Conservation (phyloP, 30 jellyfish, hydroid and myxozoan genomes). For the Pelagia noctiluca region DNA sequence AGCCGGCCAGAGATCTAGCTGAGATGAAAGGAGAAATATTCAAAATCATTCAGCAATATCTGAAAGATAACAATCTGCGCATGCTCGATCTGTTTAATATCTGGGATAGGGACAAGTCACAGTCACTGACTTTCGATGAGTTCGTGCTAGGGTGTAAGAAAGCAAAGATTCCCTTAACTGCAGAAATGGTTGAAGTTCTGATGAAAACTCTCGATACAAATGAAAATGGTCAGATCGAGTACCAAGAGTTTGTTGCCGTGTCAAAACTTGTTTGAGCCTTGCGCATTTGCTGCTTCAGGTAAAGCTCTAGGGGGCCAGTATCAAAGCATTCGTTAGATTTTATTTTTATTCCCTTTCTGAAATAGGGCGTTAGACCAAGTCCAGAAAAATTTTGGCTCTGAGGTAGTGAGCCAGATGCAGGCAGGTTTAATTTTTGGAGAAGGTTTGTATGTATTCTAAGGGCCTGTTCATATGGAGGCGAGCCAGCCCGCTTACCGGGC, state of each 20-base stretch:
- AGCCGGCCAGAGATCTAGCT: constrained; percentile 2
- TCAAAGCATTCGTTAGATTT: too few relatives aligned
- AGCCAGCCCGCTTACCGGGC: too few relatives aligned
- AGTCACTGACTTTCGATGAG: constrained; percentile 36
- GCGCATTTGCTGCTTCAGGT: too few relatives aligned
- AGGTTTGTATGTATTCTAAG: too few relatives aligned
- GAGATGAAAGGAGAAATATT: constrained; percentile 15
- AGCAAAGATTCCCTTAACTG: constrained; percentile 62
- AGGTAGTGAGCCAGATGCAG: too few relatives aligned
- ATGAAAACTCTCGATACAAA: constrained; percentile 48
- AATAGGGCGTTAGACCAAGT: too few relatives aligned
- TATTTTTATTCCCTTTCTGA: too few relatives aligned
- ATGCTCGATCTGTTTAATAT: constrained; percentile 70
- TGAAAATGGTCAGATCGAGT: constrained; percentile 51
- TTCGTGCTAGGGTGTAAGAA: constrained; percentile 44
- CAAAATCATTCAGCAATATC: constrained; percentile 28
- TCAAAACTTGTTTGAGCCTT: too few relatives aligned
- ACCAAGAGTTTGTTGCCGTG: constrained; percentile 61
- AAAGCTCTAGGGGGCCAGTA: too few relatives aligned
- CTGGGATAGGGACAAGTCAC: constrained; percentile 72
- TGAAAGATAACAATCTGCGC: constrained; percentile 44
- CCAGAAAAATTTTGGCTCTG: too few relatives aligned
- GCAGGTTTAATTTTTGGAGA: too few relatives aligned
- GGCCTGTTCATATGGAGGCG: too few relatives aligned
- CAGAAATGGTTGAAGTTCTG: constrained; percentile 44